Evolutionary conservation across 2,797 vertebrate genomes (phyloP), one percentile per base, ranked within the genome.

Genomic region (Odontamblyopus lacepedii): DNA sequence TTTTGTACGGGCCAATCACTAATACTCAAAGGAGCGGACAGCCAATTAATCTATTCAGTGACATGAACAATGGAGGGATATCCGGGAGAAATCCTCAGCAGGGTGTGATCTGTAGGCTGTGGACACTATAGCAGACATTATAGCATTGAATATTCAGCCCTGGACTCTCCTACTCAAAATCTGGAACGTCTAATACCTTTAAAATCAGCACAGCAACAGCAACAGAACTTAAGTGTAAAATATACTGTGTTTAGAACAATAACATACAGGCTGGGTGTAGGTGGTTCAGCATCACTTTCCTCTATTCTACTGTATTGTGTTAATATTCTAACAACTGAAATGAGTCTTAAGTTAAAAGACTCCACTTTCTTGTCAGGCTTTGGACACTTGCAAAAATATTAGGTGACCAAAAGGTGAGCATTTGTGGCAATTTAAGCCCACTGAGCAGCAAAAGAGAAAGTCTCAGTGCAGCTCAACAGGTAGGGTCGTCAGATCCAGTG

Each of bases 1-100:
- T 91, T 93, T 85, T 87, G 83, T 84, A 73, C 63, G 76, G 88
- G 83, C 87, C 90, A 93, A 93, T 93, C 88, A 86, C 80, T 84
- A 85, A 88, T 74, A 78, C 77, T 87, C 82, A 76, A 76, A 87
- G 75, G 71, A 85, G 73, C 15, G 75, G 80, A 85, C 82, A 87
- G 84, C 81, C 88, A 93, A 93, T 94, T 93, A 91, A 92, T 93
- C 89, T 90, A 81, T 82, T 73, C 79, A 63, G 73, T 80, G 88
- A 87, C 88, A 91, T 81, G 78, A 84, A 79, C 79, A 83, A 82
- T 70, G 76, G 80, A 86, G 74, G 81, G 73, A 77, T 74, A 71
- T 83, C 76, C 69, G 70, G 75, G 68, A 61, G 77, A 82, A 81
- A 73, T 7, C 41, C 68, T 68, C 44, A 74, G 74, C 44, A 63